phyloP scores from a whole-genome alignment of 1,140 invertebrate species.

The Parapsyche elsis region DNA sequence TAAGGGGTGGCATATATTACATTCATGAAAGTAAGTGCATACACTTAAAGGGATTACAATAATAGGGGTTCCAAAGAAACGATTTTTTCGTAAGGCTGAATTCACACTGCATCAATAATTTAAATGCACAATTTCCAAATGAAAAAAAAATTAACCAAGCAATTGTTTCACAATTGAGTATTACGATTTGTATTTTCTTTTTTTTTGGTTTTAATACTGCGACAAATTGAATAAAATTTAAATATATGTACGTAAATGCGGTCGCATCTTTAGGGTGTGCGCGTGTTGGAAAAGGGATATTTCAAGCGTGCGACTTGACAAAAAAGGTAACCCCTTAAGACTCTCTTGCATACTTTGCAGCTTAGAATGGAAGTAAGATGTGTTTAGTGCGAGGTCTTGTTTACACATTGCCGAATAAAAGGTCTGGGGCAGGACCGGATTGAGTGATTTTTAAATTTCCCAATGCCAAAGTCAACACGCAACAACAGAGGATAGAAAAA shows the following conservation, averaged over 20 bases:
- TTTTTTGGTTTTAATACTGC: too few relatives aligned
- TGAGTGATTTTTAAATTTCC: constrained; percentile 39
- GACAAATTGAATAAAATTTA: too few relatives aligned
- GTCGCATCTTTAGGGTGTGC: constrained; percentile 13
- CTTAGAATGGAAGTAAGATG: constrained; percentile 24
- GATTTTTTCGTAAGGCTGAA: background rate
- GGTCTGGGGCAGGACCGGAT: background rate
- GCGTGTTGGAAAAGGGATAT: constrained; percentile 16
- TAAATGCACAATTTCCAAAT: too few relatives aligned
- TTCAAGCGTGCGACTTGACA: constrained; percentile 19
- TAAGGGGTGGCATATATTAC: background rate
- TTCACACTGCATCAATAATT: background rate
- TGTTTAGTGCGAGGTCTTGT: constrained; percentile 13
- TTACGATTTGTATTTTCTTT: too few relatives aligned
- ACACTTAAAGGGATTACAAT: background rate
- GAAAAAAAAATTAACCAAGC: too few relatives aligned
- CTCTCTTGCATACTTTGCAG: constrained; percentile 28
- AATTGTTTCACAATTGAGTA: too few relatives aligned
- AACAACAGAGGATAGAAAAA: background rate
- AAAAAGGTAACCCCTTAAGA: constrained; percentile 32
- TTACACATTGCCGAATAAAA: constrained; percentile 40
- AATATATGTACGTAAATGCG: too few relatives aligned
- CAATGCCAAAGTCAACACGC: background rate
- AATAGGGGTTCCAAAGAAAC: background rate
- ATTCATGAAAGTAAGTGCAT: background rate